Conservation (phyloP, 2,888 invertebrate species). For the Eucriotettix oculatus region DNA sequence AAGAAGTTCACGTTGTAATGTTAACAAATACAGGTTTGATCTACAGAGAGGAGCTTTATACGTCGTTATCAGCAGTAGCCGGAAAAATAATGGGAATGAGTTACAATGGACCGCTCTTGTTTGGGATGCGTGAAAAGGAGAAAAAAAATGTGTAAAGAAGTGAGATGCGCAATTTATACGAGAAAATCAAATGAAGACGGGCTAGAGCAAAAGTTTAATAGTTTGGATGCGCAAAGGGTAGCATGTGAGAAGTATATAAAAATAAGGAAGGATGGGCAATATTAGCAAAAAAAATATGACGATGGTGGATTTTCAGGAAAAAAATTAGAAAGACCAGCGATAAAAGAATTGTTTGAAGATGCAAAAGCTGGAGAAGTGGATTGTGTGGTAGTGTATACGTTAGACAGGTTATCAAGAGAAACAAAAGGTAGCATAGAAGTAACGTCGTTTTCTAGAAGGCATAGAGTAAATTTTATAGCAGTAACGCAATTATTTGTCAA, state of each 20-base stretch:
- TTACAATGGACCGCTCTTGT: background rate
- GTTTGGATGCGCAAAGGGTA: background rate
- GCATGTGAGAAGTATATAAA: background rate
- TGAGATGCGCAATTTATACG: too few relatives aligned
- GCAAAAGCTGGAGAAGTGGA: too few relatives aligned
- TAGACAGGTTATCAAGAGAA: too few relatives aligned
- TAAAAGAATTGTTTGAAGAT: too few relatives aligned
- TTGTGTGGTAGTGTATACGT: too few relatives aligned
- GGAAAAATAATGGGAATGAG: conserved; percentile 1
- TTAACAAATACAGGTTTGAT: background rate
- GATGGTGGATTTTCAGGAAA: background rate
- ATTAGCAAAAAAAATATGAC: background rate
- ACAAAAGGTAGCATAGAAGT: too few relatives aligned
- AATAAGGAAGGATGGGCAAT: background rate
- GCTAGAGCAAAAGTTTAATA: background rate
- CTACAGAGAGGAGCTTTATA: background rate
- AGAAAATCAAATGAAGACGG: too few relatives aligned
- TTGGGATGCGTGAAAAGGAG: background rate
- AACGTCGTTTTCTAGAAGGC: too few relatives aligned
- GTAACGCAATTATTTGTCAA: too few relatives aligned
- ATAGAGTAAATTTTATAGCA: too few relatives aligned
- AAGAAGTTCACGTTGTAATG: background rate
- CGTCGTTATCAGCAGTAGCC: background rate
- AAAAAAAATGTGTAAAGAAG: too few relatives aligned
- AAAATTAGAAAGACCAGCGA: too few relatives aligned